Base-by-base conservation (phyloP, 2,888 invertebrate genomes). In the Macrosiphum euphorbiae region DNA sequence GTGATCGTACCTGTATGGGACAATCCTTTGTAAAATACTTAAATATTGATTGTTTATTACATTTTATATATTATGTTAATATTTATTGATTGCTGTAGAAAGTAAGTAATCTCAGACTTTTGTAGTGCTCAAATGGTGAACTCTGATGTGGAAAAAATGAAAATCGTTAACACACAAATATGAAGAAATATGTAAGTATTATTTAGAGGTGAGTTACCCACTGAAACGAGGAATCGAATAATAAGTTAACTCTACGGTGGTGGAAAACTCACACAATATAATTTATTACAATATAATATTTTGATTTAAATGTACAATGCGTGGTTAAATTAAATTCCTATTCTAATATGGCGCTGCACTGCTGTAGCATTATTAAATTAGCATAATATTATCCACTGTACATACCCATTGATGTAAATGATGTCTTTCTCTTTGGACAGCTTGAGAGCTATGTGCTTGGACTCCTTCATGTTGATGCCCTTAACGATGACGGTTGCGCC, bases 391-490 rank as follows among this genome's bases (percentile, higher is more conserved):
- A 67, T 67, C 3, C 67, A 4, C n/a, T 67, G 67, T 85, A 95
- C 96, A 96, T 96, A 98, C 98, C 99, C 99, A 96, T 99, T 99
- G 67, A 99, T 98, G 95, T 99, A 99, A 47, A 97, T 97, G 92
- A 98, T 96, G 1, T 97, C 97, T 94, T 96, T 96, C 94, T 98
- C 97, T 95, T 97, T 97, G 0, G 97, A 97, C 95, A 98, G 96
- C 95, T 96, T 96, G 96, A 98, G 97, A 0, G 99, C 99, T 95
- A 97, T 96, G 92, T 96, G 96, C 95, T 98, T 98, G 0, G 98
- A 98, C 96, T 98, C 98, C 85, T 97, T 97, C 97, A 99, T 98
- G 95, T 98, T 97, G 88, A 96, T 96, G 3, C 99, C 99, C 94
- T 97, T 96, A 28, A 98, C 97, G 50, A 99, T 97, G 16, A 99